Evolutionary conservation across 2,797 vertebrate genomes (phyloP).

Genomic region (Lutjanus argentimaculatus): DNA sequence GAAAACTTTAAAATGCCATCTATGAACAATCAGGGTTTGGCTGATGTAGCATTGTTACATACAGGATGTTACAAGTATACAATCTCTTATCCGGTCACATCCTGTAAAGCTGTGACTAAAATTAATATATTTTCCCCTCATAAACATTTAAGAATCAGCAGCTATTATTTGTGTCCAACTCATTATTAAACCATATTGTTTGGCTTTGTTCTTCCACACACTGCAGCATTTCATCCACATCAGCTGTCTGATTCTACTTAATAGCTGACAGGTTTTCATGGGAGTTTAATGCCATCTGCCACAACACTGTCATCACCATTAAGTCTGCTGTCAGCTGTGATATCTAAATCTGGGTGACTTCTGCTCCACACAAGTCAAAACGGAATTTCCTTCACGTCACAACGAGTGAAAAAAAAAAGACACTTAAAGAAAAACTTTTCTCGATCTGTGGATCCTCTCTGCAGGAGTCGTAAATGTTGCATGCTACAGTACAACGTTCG

Average conservation of each 20-base stretch:
- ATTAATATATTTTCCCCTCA: not conserved
- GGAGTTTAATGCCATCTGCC: slow-evolving; percentile 67
- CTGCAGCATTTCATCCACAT: slow-evolving; percentile 46
- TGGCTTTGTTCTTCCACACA: slow-evolving; percentile 31
- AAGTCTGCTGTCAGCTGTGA: slow-evolving; percentile 62
- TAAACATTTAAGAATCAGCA: not conserved
- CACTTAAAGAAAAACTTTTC: slow-evolving; percentile 15
- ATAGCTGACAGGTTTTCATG: slow-evolving; percentile 55
- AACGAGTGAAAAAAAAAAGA: not conserved
- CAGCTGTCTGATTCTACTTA: slow-evolving; percentile 54
- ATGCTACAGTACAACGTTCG: slow-evolving; percentile 17
- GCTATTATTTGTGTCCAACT: not conserved
- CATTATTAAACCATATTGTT: slow-evolving; percentile 31
- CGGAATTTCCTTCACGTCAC: slow-evolving; percentile 48
- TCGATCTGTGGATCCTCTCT: slow-evolving; percentile 5
- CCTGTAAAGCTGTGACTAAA: not conserved
- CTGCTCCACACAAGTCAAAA: slow-evolving; percentile 44
- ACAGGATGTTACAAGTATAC: not conserved
- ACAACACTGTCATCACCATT: slow-evolving; percentile 59
- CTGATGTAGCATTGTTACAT: not conserved
- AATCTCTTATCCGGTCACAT: not conserved
- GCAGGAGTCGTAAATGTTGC: slow-evolving; percentile 29
- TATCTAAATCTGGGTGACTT: slow-evolving; percentile 66
- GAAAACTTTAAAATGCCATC: not conserved
- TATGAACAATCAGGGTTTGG: not conserved